Evolutionary conservation across 2,797 vertebrate species (phyloP).

Genomic region (Sylvilagus floridanus): DNA sequence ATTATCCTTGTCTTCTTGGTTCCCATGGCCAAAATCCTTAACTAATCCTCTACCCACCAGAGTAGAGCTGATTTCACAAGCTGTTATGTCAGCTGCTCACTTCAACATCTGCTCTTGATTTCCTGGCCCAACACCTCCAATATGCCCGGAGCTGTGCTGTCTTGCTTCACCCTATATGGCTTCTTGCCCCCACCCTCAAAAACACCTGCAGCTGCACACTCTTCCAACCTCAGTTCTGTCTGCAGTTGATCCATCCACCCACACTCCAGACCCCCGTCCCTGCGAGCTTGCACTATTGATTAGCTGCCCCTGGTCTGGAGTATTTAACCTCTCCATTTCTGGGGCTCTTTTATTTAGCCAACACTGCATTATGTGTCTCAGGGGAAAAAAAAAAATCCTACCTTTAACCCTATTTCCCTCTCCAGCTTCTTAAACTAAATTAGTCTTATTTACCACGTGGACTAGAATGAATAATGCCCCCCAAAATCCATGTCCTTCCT

Average conservation of each 20-base stretch:
- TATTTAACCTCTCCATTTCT: neutral
- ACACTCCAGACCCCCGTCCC: neutral
- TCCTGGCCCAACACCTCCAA: slow-evolving; percentile 28
- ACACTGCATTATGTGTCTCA: neutral
- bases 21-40: slow-evolving; percentile 73
- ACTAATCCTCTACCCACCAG: slow-evolving; percentile 63
- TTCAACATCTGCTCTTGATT: slow-evolving; percentile 53
- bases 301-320: neutral
- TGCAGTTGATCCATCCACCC: neutral
- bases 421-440: neutral
- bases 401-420: neutral
- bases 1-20: slow-evolving; percentile 18
- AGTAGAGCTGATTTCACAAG: slow-evolving; percentile 35
- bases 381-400: neutral
- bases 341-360: neutral
- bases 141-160: accelerated
- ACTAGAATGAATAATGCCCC: neutral
- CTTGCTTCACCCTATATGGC: neutral
- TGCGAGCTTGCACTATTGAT: neutral
- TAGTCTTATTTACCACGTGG: neutral
- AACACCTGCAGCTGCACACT: neutral
- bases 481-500: neutral
- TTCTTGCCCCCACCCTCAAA: neutral
- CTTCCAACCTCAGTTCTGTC: neutral
- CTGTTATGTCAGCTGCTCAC: slow-evolving; percentile 69